Evolutionary conservation across 2,113 vertebrate species (phyloP), one percentile per base, ranked within the genome.

Genomic region (Nannobrachium achirus): DNA sequence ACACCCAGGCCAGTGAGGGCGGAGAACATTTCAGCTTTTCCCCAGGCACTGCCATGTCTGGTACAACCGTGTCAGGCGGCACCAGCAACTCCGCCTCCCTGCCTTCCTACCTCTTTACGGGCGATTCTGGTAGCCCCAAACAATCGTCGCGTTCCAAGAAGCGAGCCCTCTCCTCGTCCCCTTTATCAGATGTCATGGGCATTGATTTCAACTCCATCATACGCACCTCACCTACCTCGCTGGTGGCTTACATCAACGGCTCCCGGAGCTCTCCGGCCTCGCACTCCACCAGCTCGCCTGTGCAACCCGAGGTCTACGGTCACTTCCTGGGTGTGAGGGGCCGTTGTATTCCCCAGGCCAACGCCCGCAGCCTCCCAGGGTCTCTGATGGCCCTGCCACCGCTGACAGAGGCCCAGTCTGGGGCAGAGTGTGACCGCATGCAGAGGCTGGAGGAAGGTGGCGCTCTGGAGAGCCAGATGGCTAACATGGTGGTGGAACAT

Each of bases 131-230:
- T 56, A 94, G 91, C 78, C 90, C 95, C 46, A 82, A 76, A 7
- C 90, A 93, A 69, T 92, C 94, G 0, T 68, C 89, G 1, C 87
- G 71, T 7, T 92, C 93, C 4, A 98, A 95, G 85, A 98, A 96
- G 83, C 94, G 94, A 82, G 91, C 94, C 0, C 90, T 97, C 0
- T 95, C 96, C 25, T 68, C 94, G 8, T 97, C 97, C 1, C 95
- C 97, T 0, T 72, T 98, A 52, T 97, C 96, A 0, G 96, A 98
- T 0, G 87, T 95, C 77, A 93, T 95, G 44, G 96, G 95, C n/a
- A 91, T 95, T 0, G 96, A 98, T 83, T 95, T 98, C 78, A 98
- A 94, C 55, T 95, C 95, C 33, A 95, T 98, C 73, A 97, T 99
- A 66, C 93, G 95, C 56, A 98, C 96, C 0, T 98, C 96, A 0